Evolutionary conservation across 2,888 invertebrate species (phyloP), one percentile per base, ranked within the genome.

Genomic region (Resseliella maxima): DNA sequence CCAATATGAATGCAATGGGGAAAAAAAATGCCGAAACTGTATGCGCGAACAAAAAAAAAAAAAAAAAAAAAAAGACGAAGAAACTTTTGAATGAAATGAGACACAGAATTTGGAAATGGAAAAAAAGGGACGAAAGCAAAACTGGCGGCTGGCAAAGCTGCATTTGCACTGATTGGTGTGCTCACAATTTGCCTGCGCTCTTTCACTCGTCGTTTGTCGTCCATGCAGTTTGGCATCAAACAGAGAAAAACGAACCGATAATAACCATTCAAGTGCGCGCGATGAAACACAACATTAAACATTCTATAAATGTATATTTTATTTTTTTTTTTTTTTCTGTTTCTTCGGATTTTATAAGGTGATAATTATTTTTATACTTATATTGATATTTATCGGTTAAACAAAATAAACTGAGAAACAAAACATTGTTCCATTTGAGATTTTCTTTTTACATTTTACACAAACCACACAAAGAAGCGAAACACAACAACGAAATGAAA

Each of bases 341-440:
- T 83, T 83, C 41, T 41, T 38, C 38, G 83, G 38, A 38, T 83
- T 83, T 83, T 83, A 83, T 38, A 83, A 83, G 83, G 38, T 83
- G 83, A 83, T 38, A 83, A 83, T 83, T 83, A 83, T 83, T 83
- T 83, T 72, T 72, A 72, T 31, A 72, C 72, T 72, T 72, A 31
- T 83, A 83, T 83, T 41, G 83, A 83, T 83, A 83, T 83, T 83
- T 83, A 83, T 83, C 83, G 83, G 83, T 41, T 72, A 35, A 27
- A 15, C 31, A 35, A 72, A 72, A 35, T 15, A 35, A 31, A 59
- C 24, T 24, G 59, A 59, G 5, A 2, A 10, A 1, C 5, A 6
- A 24, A 24, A 59, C 59, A 10, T 24, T 15, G 46, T 50, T 50
- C 18, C 15, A 50, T 8, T 50, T n/a, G n/a, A n/a, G n/a, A n/a